phyloP scores from a whole-genome alignment of 2,888 invertebrate genomes.

The Timema cristinae region DNA sequence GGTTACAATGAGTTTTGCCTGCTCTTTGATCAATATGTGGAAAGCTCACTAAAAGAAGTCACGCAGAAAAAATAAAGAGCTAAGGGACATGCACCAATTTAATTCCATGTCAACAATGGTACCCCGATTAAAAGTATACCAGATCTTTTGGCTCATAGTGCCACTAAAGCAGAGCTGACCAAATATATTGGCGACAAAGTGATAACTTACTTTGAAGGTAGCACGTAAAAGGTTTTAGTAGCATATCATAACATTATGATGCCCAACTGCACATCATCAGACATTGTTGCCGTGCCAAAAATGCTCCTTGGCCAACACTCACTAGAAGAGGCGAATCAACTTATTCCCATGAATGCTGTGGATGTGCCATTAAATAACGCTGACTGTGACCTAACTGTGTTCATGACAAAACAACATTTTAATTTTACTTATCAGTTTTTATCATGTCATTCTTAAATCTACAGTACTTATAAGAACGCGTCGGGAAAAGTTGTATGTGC shows the following conservation, averaged over 20 bases:
- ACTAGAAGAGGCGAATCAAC: conserved; percentile 10
- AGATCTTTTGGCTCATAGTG: neutral
- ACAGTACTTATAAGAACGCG: neutral
- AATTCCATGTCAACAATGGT: conserved; percentile 5
- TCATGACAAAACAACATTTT: neutral
- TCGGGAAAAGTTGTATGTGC: neutral
- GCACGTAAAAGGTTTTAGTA: neutral
- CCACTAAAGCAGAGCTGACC: conserved; percentile 4
- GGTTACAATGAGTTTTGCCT: neutral
- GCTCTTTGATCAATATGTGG: neutral
- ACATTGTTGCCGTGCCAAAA: neutral
- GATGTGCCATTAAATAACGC: neutral
- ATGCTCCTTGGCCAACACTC: neutral
- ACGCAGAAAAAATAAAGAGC: neutral
- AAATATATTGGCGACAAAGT: conserved; percentile 3
- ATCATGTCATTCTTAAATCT: neutral
- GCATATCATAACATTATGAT: conserved; percentile 9
- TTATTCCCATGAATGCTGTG: neutral
- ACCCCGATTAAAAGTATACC: neutral
- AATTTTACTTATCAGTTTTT: conserved; percentile 3
- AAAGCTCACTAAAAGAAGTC: neutral
- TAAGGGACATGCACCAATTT: neutral
- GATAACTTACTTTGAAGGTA: neutral
- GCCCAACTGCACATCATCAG: conserved; percentile 5
- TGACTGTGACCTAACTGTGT: neutral